Percentiles rank a stretch among this genome's conserved stretches.
Evolutionary conservation across 2,113 vertebrate genomes (phyloP).

Genomic region (Scortum barcoo): DNA sequence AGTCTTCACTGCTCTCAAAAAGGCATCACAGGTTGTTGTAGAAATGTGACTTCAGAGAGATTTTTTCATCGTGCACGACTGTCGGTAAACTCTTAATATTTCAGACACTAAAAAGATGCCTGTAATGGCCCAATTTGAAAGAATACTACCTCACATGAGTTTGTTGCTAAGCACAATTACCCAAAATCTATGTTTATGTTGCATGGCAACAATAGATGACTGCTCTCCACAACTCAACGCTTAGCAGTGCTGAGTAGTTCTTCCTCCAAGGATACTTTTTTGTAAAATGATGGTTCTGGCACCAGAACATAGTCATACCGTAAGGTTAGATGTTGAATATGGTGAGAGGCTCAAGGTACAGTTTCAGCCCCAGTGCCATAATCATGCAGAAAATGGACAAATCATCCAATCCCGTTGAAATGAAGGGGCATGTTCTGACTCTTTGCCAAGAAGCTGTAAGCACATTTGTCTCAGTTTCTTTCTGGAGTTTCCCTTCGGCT

Average conservation of each 20-base stretch:
- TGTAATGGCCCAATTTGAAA: background rate
- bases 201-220: background rate
- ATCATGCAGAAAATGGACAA: slow-evolving; percentile 14
- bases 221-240: background rate
- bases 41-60: background rate
- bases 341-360: background rate
- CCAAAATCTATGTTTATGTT: background rate
- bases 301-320: too few species aligned
- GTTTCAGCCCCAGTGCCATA: background rate
- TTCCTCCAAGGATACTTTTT: background rate
- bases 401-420: background rate
- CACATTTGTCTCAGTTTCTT: slow-evolving; percentile 15
- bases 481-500: background rate
- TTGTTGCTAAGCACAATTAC: background rate
- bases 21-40: background rate
- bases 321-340: background rate
- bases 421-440: background rate
- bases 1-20: background rate
- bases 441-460: slow-evolving; percentile 24
- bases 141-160: background rate
- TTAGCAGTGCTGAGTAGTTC: background rate
- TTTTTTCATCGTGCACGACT: background rate
- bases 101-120: background rate
- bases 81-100: too few species aligned
- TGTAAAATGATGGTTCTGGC: background rate